Percentiles rank a stretch among this genome's conserved stretches.
Evolutionary conservation across 1,140 invertebrate genomes (phyloP).

Genomic region (Drosophila carrolli): DNA sequence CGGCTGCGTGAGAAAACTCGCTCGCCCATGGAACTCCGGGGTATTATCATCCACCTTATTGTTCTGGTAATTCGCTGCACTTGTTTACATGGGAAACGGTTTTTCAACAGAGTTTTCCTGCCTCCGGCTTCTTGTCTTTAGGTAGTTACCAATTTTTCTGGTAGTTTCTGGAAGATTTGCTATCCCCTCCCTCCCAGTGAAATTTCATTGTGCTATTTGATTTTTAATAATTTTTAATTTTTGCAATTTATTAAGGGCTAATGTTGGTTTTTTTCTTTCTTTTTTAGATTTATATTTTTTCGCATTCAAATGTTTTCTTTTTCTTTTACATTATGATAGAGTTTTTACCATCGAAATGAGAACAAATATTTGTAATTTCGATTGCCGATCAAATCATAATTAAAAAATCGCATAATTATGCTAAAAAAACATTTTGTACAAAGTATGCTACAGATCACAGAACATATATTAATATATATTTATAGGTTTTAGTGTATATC

Average conservation of each 20-base stretch:
- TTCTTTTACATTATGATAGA: constrained; percentile 51
- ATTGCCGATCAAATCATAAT: constrained; percentile 60
- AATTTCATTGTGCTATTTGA: constrained; percentile 29
- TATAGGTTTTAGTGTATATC: constrained; percentile 70
- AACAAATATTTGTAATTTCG: constrained; percentile 42
- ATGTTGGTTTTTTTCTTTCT: constrained; percentile 17
- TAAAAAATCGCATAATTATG: constrained; percentile 77
- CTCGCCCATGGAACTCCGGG: constrained; percentile 40
- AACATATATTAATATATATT: constrained; percentile 76
- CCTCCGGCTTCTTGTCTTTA: constrained; percentile 42
- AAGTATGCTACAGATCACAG: constrained; percentile 84
- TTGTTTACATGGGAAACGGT: constrained; percentile 78
- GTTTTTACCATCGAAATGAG: constrained; percentile 40
- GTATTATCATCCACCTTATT: constrained; percentile 52
- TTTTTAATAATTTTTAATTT: constrained; percentile 64
- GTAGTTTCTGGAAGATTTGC: constrained; percentile 12
- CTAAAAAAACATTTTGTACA: constrained; percentile 84
- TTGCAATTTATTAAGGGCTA: constrained; percentile 52
- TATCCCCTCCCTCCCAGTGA: background rate
- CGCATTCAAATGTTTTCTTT: constrained; percentile 44
- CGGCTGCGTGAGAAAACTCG: constrained; percentile 72
- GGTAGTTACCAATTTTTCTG: constrained; percentile 42
- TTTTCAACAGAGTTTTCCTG: constrained; percentile 47
- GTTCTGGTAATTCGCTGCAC: constrained; percentile 68
- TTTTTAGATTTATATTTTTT: constrained; percentile 44